Conservation (phyloP, 2,797 vertebrate genomes). For the Aeoliscus strigatus region DNA sequence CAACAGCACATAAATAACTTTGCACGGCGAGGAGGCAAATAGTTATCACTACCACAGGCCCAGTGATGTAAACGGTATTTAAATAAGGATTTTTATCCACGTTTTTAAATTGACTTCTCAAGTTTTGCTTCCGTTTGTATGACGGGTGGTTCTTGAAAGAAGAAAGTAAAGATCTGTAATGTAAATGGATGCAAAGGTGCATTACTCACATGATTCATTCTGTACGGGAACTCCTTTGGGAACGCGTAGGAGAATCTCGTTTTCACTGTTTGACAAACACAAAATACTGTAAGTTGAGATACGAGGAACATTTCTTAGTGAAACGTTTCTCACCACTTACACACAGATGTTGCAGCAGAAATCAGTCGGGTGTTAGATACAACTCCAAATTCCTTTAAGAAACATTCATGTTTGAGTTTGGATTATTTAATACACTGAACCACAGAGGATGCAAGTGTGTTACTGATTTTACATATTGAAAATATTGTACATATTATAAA, state of each 20-base stretch:
- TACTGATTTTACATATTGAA: not conserved
- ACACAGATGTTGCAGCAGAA: slow-evolving; percentile 97
- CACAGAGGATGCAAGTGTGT: not conserved
- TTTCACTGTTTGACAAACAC: slow-evolving; percentile 81
- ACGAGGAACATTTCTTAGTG: not conserved
- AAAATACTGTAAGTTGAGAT: too few species aligned
- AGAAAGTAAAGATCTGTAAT: not conserved
- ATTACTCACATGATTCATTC: slow-evolving; percentile 98
- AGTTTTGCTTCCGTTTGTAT: not conserved
- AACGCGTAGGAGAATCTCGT: slow-evolving; percentile 99
- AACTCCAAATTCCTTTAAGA: slow-evolving; percentile 93
- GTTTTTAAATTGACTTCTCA: too few species aligned
- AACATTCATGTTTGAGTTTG: slow-evolving; percentile 13
- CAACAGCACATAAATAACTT: slow-evolving; percentile 41
- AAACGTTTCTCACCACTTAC: slow-evolving; percentile 82
- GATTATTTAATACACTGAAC: not conserved
- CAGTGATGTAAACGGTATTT: not conserved
- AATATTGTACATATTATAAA: too few species aligned
- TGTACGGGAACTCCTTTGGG: slow-evolving; percentile 98
- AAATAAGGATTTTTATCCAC: too few species aligned
- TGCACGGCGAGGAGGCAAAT: slow-evolving; percentile 23
- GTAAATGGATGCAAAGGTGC: rapidly evolving
- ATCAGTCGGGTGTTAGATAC: slow-evolving; percentile 98
- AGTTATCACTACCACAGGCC: slow-evolving; percentile 8
- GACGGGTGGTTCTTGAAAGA: rapidly evolving